Evolutionary conservation across 2,888 invertebrate genomes (phyloP), one percentile per base, ranked within the genome.

Genomic region (Megalurothrips usitatus): DNA sequence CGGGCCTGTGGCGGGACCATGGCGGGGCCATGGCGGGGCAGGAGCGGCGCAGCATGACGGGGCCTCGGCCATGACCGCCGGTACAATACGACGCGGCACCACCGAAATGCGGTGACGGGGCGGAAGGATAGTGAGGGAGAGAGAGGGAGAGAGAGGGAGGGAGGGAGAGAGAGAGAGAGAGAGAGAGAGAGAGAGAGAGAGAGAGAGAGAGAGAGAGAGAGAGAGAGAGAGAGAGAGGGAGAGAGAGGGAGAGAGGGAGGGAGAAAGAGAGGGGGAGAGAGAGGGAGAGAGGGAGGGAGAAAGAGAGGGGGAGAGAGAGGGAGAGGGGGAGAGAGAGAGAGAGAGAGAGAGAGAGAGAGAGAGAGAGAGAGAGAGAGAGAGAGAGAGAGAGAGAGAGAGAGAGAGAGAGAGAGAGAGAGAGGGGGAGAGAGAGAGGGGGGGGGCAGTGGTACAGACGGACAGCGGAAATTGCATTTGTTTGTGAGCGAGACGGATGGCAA

Each of bases 61-160:
- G 58, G 63, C 47, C 79, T 43, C 52, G 78, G 81, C 26, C 78
- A 79, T 79, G 48, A 79, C 17, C 75, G n/a, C n/a, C n/a, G n/a
- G n/a, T n/a, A n/a, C n/a, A n/a, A 19, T 4, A 28, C 78, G 78
- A 34, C 28, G 10, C 28, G 23, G 68, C 19, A 28, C 63, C 17
- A 63, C 48, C 47, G 26, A 34, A 19, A 68, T 58, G 47, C 63
- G 68, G 58, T 17, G 58, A 17, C 47, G 78, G 14, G 34, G 14
- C 2, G 34, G 63, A 26, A 79, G 14, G 47, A 17, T 8, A 52
- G 26, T 48, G 48, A 19, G 58, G 17, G 26, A 47, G n/a, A 26
- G 12, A 68, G 17, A 12, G 49, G 34, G 43, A 63, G 79, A 26
- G 63, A 52, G 23, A 58, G 68, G n/a, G 58, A 79, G 80, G 23